Evolutionary conservation across 2,888 invertebrate genomes (phyloP), one percentile per base, ranked within the genome.

Genomic region (Sphecodes monilicornis): DNA sequence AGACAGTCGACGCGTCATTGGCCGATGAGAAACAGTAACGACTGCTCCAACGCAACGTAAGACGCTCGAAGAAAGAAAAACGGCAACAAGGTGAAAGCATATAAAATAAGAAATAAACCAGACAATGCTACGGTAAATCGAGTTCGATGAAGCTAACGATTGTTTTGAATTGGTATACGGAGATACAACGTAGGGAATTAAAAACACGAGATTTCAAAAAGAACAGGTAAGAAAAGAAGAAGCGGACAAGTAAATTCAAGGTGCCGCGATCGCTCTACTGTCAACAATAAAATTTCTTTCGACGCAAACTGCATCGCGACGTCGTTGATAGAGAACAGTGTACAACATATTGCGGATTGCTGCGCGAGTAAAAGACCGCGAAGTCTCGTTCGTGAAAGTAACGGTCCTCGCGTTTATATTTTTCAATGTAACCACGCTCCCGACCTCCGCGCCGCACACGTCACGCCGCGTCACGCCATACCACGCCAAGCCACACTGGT

Each of bases 351-450:
- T n/a, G 29, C 32, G 64, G 72, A 46, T 39, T 54, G 36, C 50
- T 26, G 54, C 18, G 32, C 41, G 57, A 57, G 69, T 26, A 22
- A 80, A 69, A 82, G 60, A 75, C 76, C 74, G 80, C 66, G 66
- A 57, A 50, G 71, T 85, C 76, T 86, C 81, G 82, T 86, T 89
- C 88, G 82, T 89, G 88, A 88, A 88, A 89, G 88, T 91, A 90
- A 90, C 88, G 82, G 86, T 82, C 46, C 43, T 60, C 79, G 84
- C 86, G 86, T 86, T 86, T 85, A 74, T 81, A 89, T 87, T 90
- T 90, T 90, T 87, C 86, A 86, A 84, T 89, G 82, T 83, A 81
- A 89, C 78, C 85, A 68, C 73, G 80, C 78, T 46, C 80, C 64
- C 76, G 60, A 39, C 36, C 69, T 16, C 29, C 29, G 60, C 60